A percentile compares a stretch with the other conserved stretches of the same genome.
These are phyloP conservation scores for Bibio marci DNA, from an alignment of 2,888 invertebrate species.

Conservation along the genomic window DNA sequence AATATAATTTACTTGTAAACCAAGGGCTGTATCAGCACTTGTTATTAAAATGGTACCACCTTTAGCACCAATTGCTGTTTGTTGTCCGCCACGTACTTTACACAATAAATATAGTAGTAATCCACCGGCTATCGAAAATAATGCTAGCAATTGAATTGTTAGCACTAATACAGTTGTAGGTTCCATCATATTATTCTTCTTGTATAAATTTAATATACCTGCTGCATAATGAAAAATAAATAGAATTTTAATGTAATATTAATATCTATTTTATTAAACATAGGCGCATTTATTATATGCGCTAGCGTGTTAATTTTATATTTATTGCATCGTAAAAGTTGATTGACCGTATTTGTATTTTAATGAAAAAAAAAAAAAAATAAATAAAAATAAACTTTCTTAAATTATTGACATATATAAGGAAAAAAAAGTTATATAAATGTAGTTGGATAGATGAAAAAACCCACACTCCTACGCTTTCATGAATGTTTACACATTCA, in stretches of 20 bases:
- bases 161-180: constrained; percentile 63
- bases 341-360: no score
- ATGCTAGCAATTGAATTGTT: constrained; percentile 61
- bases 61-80: constrained; percentile 29
- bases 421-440: no score
- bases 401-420: no score
- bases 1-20: constrained; percentile 57
- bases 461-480: no score
- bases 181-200: constrained; percentile 40
- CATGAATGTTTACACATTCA: no score
- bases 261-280: background rate
- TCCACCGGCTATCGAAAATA: constrained; percentile 71
- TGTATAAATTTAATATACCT: background rate
- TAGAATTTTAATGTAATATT: background rate
- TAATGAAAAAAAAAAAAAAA: no score
- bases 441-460: no score
- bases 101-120: constrained; percentile 58
- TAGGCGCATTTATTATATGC: no score
- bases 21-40: constrained; percentile 62
- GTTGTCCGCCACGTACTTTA: constrained; percentile 47
- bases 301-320: no score
- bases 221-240: background rate
- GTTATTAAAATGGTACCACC: constrained; percentile 62
- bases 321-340: no score
- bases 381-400: no score